Base-by-base conservation (phyloP, 2,113 vertebrate species). In the Probosciger aterrimus region DNA sequence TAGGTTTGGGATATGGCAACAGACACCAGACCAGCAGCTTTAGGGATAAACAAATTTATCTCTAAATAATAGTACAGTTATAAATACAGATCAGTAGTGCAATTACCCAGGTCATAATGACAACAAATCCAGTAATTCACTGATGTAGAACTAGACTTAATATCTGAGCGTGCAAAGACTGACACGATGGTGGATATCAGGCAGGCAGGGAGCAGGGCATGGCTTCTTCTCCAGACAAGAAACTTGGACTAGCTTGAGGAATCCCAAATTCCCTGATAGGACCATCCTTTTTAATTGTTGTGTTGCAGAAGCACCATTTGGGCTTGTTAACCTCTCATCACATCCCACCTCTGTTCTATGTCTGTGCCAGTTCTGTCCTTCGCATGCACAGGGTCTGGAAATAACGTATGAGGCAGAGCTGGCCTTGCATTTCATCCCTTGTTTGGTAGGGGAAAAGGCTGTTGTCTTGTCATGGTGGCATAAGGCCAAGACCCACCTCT, bases 361-460 rank as follows among this genome's bases (percentile, higher is more conserved):
- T n/a, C 44, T 7, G 12, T 18, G n/a, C 37, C 7, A 30, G 37
- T 67, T 64, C 49, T 44, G 49, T 53, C 41, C 43, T 63, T 44
- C 28, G 6, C 13, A 2, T 0, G 0, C 28, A 46, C 3, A 1
- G 25, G 28, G 15, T 6, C 28, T 63, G 59, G 59, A 64, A 64
- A 25, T n/a, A 7, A 6, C 2, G 4, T 2, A 16, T 25, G 65
- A n/a, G 57, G 30, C 18, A 10, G 5, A 3, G 6, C 15, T 16
- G 14, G n/a, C 57, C 18, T 24, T 19, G n/a, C 12, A 2, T 41
- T 55, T 39, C 49, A n/a, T 19, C 30, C 41, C 28, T 43, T 6
- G 3, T 44, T 52, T 44, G 27, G 31, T 11, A 37, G 25, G 28
- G 16, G 7, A 33, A 59, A 44, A 37, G 59, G 37, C 33, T 25